Evolutionary conservation across 1,140 invertebrate species (phyloP), one percentile per base, ranked within the genome.

Genomic region (Heliothis subflexa): DNA sequence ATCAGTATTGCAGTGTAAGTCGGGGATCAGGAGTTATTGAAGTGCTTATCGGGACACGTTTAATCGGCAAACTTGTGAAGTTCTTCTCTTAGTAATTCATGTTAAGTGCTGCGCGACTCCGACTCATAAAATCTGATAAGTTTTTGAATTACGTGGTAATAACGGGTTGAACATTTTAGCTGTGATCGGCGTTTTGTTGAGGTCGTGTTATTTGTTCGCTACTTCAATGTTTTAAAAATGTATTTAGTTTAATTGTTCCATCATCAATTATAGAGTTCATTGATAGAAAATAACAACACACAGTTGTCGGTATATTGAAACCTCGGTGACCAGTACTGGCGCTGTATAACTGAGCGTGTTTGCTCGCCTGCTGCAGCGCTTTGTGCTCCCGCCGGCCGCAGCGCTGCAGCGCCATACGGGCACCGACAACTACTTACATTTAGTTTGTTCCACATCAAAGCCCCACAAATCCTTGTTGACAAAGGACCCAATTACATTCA

Each of bases 41-140:
- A 12, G 21, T 45, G 52, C 21, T 75, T 75, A 75, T 75, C 73
- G 59, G 59, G n/a, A 54, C 73, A 75, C 73, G 73, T 75, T 75
- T 75, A 64, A 75, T 75, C 59, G 73, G 16, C 14, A 64, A 75
- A 75, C 13, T 75, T 75, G 5, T 14, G 18, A 75, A 57, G 1
- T 75, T 75, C 25, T 40, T 64, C 73, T 54, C 25, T 62, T 12
- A 45, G 59, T 52, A 28, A 47, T 16, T 49, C 45, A 49, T 74
- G 54, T 28, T 59, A 47, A 73, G 28, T 61, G 12, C 21, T 33
- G 28, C 28, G 14, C 64, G 18, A 52, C 64, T 64, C n/a, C n/a
- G 16, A 18, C 14, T 62, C 16, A 52, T 75, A 75, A 75, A 75
- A 52, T 70, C 18, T 16, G 18, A 70, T 70, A 70, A 70, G 18